Percentiles rank a stretch among this genome's conserved stretches.
Conservation (phyloP, 2,113 vertebrate species). For the Larimichthys crocea region DNA sequence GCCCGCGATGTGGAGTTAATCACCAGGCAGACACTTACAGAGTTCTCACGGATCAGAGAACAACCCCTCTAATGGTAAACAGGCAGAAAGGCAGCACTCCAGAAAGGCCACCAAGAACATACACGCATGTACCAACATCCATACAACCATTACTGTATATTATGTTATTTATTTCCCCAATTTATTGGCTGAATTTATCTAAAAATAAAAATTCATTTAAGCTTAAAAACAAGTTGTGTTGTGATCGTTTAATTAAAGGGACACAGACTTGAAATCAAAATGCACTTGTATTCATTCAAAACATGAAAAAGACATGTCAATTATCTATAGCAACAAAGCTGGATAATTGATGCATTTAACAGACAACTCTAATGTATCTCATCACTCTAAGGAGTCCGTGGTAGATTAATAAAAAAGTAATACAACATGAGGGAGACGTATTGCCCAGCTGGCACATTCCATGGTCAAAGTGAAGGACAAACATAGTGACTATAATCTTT, state of each 20-base stretch:
- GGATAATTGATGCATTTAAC: conserved; percentile 66
- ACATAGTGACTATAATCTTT: conserved; percentile 68
- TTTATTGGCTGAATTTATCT: conserved; percentile 47
- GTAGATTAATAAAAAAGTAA: conserved; percentile 79
- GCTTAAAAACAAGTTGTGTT: conserved; percentile 19
- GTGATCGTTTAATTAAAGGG: conserved; percentile 28
- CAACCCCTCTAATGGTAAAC: conserved; percentile 83
- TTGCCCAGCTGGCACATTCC: conserved; percentile 70
- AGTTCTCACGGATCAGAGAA: conserved; percentile 86
- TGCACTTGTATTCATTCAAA: conserved; percentile 23
- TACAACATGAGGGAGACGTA: conserved; percentile 68
- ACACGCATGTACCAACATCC: conserved; percentile 9
- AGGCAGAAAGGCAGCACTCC: conserved; percentile 65
- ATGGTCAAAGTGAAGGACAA: conserved; percentile 82
- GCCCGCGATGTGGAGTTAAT: conserved; percentile 89
- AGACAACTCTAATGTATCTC: conserved; percentile 67
- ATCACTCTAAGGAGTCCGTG: conserved; percentile 69
- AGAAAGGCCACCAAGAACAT: conserved; percentile 52
- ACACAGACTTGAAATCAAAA: conserved; percentile 39
- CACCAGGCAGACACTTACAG: conserved; percentile 84
- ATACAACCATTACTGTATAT: conserved; percentile 26
- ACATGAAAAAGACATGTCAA: conserved; percentile 54
- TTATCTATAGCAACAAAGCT: conserved; percentile 62
- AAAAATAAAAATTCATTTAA: conserved; percentile 26
- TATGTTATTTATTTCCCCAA: conserved; percentile 28